Base-by-base conservation (phyloP, 2,888 invertebrate genomes). In the Sphecodes monilicornis region DNA sequence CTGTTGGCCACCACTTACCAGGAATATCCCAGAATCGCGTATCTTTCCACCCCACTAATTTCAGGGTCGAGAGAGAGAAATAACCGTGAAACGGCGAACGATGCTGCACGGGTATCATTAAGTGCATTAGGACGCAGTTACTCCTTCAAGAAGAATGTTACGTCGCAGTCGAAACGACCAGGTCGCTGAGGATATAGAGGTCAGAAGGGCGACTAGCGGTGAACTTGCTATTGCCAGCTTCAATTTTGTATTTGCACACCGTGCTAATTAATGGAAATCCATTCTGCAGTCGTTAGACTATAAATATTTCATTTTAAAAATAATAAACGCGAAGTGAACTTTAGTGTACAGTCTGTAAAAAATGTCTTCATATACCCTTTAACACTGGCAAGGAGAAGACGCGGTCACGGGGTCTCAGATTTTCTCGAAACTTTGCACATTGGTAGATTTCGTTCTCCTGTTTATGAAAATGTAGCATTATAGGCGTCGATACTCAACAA, bases 1-100 rank as follows among this genome's bases (percentile, higher is more conserved):
- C 89, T 87, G 85, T 79, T 90, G 87, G 76, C 89, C 91, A 80
- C 90, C 90, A 90, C 90, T 92, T 88, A 89, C 88, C 87, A 83
- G 76, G 86, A 90, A 90, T 90, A 90, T 90, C 89, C 90, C 87
- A 86, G 89, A 88, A 85, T 92, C 91, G 89, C 89, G 88, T 90
- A 90, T 90, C 91, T 91, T 89, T 92, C 90, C 90, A 87, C 89
- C 88, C 88, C 88, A 87, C 89, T 86, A 90, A 88, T 88, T 86
- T 85, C 80, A 73, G 85, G 89, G 85, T 84, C 86, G 80, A 29
- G 85, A 84, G 87, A 85, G 87, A 91, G 89, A 91, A 91, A 90
- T 76, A 86, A 90, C 82, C 90, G 89, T 88, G 88, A 91, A 90
- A 90, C 89, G 86, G 81, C 84, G 76, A 84, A 86, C 90, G 90